These are phyloP conservation scores for Zosterops borbonicus DNA, from an alignment of 2,113 vertebrate genomes.

Conservation along the genomic window DNA sequence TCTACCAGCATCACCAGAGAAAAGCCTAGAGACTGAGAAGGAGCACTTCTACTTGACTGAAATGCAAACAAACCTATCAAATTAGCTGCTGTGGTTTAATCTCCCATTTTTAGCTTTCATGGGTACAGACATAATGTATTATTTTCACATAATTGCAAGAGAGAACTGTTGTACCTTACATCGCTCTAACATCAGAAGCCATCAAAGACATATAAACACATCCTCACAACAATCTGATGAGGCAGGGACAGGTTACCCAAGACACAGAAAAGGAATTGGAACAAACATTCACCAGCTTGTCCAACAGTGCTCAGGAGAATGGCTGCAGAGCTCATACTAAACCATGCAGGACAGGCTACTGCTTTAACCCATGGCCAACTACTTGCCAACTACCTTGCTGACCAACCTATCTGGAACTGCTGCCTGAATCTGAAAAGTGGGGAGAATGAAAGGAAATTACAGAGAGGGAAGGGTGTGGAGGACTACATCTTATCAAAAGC, in stretches of 20 bases:
- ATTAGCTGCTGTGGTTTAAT: background rate
- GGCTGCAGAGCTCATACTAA: background rate
- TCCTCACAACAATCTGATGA: background rate
- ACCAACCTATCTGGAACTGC: background rate
- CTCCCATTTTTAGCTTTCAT: background rate
- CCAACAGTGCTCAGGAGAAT: background rate
- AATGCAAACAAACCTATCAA: background rate
- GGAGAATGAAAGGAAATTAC: constrained; percentile 56
- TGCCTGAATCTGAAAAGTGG: background rate
- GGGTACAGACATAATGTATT: background rate
- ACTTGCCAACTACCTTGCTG: background rate
- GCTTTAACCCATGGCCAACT: background rate
- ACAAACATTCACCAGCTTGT: background rate
- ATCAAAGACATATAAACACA: background rate
- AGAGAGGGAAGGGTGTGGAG: background rate
- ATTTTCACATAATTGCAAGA: background rate
- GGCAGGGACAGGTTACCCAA: background rate
- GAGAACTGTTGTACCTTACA: background rate
- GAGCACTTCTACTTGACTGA: background rate
- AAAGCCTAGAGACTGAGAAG: background rate
- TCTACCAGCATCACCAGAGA: background rate
- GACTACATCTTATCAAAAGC: background rate
- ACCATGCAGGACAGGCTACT: background rate
- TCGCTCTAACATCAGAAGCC: background rate
- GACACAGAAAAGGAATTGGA: background rate